Evolutionary conservation across 2,888 invertebrate species (phyloP), one percentile per base, ranked within the genome.

Genomic region (Amaurobius ferox): DNA sequence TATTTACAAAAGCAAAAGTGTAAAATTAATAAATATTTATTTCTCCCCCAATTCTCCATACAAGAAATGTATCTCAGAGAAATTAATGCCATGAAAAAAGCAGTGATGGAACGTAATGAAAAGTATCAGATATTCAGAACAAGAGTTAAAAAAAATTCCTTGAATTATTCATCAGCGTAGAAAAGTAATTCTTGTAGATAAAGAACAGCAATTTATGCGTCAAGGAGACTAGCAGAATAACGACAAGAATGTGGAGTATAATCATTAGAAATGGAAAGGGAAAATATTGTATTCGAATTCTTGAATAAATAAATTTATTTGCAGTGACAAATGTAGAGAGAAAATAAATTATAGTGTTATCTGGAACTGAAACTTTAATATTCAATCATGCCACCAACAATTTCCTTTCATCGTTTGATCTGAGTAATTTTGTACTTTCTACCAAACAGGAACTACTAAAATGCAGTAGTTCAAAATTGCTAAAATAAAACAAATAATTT

Each of bases 161-260:
- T 55, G 55, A 55, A 55, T 55, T 55, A 55, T 55, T 55, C 55
- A 55, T 55, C 55, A 55, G 55, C 55, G 16, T 6, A 55, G 55
- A 23, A 55, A 55, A 55, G 55, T 55, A 55, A 55, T 55, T 55
- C 55, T 55, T 55, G 55, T 55, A 23, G 55, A 55, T 55, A 55
- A 23, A 55, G 55, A 55, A 55, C 55, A 55, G 23, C 19, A 55
- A 23, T 55, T 55, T 55, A 55, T 55, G 55, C 55, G 23, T 55
- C n/a, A n/a, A n/a, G 23, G 44, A 16, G 11, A 44, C 16, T 16
- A 44, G 44, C 44, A 2, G 44, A 44, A 44, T 9, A 44, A 7
- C 2, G 16, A 44, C 44, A 35, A 35, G 6, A 16, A 44, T 7
- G 9, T 9, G 9, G 9, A 35, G 35, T 9, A 9, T 13, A 44